These are phyloP conservation scores for Oryzias sinensis DNA, from an alignment of 2,797 vertebrate species.

Conservation along the genomic window DNA sequence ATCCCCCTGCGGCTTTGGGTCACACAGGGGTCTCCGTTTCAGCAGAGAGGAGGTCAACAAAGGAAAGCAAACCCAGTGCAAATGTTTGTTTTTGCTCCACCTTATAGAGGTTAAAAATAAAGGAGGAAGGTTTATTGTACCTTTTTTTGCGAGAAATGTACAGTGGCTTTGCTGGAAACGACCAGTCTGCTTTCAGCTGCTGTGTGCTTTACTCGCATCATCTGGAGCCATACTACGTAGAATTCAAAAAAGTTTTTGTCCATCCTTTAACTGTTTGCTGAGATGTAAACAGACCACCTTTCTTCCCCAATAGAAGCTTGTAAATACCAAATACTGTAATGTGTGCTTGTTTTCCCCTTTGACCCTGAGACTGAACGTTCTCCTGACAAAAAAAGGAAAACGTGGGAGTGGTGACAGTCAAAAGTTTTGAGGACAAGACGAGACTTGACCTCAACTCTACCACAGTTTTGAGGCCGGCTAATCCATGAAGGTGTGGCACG, in stretches of 20 bases:
- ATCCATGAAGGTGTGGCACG: constrained; percentile 15
- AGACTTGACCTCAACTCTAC: constrained; percentile 33
- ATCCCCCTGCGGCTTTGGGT: constrained; percentile 65
- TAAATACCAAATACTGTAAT: constrained; percentile 1
- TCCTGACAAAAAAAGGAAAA: constrained; percentile 26
- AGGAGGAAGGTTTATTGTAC: not conserved
- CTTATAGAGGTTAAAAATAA: constrained; percentile 27
- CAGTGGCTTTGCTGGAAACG: no score
- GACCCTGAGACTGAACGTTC: constrained; percentile 32
- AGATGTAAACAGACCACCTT: no score
- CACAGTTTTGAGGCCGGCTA: constrained; percentile 17
- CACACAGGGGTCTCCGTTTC: constrained; percentile 68
- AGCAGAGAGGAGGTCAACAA: constrained; percentile 69
- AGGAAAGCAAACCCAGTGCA: constrained; percentile 54
- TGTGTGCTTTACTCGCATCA: no score
- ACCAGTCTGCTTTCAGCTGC: no score
- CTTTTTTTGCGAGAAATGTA: constrained; percentile 29
- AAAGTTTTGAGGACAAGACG: constrained; percentile 33
- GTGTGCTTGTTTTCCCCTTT: constrained; percentile 14
- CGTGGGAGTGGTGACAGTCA: constrained; percentile 33
- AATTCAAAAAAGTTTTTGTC: no score
- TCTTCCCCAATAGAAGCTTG: constrained; percentile 14
- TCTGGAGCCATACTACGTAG: no score
- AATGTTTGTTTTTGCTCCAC: constrained; percentile 54
- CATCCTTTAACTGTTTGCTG: no score